Base-by-base conservation (phyloP, 1,140 invertebrate species). In the Euglossa dilemma region DNA sequence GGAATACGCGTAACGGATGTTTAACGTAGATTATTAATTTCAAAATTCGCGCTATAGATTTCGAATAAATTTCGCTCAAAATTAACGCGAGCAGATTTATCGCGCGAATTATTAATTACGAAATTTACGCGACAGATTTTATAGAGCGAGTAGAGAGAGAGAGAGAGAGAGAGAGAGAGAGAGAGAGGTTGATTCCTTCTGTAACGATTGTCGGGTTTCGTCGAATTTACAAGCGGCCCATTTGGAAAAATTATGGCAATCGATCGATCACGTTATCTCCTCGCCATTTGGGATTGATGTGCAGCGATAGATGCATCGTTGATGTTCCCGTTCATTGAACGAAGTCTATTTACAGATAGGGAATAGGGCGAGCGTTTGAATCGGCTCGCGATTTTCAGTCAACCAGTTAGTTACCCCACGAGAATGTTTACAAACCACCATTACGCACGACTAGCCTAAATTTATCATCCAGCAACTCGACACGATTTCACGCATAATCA, bases 361-460 rank as follows among this genome's bases (percentile, higher is more conserved):
- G 18, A 52, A 59, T 59, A 36, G 56, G 20, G n/a, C 52, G 28
- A 57, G 9, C n/a, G 14, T 25, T 20, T 23, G 20, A 64, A 47
- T 8, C 18, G n/a, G 12, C 5, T 43, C 16, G 18, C 63, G 52
- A 79, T 79, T 79, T 79, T 72, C 77, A n/a, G 14, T 59, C 6
- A 47, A 47, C 66, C n/a, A 69, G 66, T 20, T 9, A n/a, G 59
- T 12, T 36, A 36, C 47, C 43, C 25, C 54, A n/a, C 25, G 43
- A 23, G 67, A 59, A 79, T 79, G 77, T 79, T 71, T 47, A 59
- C 28, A n/a, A 28, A 16, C 54, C 36, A 59, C 54, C 61, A 50
- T 72, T 71, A 71, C 28, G 77, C 77, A 43, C 45, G 54, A 50
- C 45, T 72, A 72, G 66, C 67, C 45, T 72, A 72, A 79, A 79